Conservation (phyloP, 2,888 invertebrate species). For the Chrysotoxum bicinctum region DNA sequence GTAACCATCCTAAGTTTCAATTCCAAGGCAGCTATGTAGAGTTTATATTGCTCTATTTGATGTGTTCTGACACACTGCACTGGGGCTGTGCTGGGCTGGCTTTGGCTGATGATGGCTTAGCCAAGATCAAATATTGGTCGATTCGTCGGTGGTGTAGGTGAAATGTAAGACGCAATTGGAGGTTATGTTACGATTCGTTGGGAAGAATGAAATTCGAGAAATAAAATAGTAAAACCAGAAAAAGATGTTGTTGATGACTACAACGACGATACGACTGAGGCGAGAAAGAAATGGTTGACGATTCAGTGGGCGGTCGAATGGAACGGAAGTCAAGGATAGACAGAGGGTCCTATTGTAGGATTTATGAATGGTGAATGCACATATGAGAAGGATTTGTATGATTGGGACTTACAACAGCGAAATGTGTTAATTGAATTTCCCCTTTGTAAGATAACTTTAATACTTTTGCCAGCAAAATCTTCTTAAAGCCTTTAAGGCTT, state of each 20-base stretch:
- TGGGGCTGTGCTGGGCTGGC: neutral
- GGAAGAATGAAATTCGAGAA: slow-evolving; percentile 46
- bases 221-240: slow-evolving; percentile 6
- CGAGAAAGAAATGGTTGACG: neutral
- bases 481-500: no score
- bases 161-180: slow-evolving; percentile 54
- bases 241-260: neutral
- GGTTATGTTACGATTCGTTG: slow-evolving; percentile 51
- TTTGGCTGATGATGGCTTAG: slow-evolving; percentile 24
- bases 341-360: neutral
- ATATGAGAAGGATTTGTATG: neutral
- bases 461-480: no score
- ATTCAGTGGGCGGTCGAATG: slow-evolving; percentile 20
- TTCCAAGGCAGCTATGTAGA: slow-evolving; percentile 17
- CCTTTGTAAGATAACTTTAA: no score
- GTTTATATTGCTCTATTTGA: slow-evolving; percentile 35
- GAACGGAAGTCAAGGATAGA: slow-evolving; percentile 34
- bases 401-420: neutral
- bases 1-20: neutral
- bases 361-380: neutral
- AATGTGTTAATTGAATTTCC: slow-evolving; percentile 3
- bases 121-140: slow-evolving; percentile 53
- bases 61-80: slow-evolving; percentile 35
- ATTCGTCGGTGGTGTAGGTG: slow-evolving; percentile 2
- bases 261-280: neutral